Conservation (phyloP, 2,113 vertebrate genomes). For the Hypomesus transpacificus region DNA sequence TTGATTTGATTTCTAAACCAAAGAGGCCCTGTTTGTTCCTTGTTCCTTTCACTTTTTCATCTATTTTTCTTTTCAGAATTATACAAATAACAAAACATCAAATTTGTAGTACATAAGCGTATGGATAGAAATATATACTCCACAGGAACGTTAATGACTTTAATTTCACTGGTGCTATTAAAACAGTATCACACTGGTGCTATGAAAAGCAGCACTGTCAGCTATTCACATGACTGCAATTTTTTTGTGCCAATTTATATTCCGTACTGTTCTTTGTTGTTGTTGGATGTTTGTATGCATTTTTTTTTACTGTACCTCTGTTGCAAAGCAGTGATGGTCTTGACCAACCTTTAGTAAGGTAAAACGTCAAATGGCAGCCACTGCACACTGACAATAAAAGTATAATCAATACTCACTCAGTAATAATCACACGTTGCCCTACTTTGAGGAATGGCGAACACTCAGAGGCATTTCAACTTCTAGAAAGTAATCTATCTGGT, state of each 20-base stretch:
- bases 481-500: constrained; percentile 45
- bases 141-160: constrained; percentile 61
- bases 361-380: constrained; percentile 25
- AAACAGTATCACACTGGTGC: constrained; percentile 63
- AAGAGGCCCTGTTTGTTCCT: constrained; percentile 31
- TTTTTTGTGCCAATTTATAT: constrained; percentile 52
- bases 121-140: constrained; percentile 53
- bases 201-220: constrained; percentile 53
- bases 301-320: constrained; percentile 59
- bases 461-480: constrained; percentile 39
- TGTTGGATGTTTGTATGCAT: constrained; percentile 41
- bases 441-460: background rate
- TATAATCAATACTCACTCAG: constrained; percentile 29
- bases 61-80: constrained; percentile 6
- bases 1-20: constrained; percentile 40
- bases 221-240: constrained; percentile 51
- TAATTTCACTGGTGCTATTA: constrained; percentile 70
- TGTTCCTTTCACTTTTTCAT: constrained; percentile 26
- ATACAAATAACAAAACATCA: constrained; percentile 20
- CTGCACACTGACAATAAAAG: constrained; percentile 45
- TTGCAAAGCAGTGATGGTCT: constrained; percentile 56
- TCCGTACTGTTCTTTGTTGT: constrained; percentile 54
- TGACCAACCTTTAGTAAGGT: constrained; percentile 23
- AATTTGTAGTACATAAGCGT: constrained; percentile 50
- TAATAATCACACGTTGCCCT: constrained; percentile 17